Conservation (phyloP, 2,113 vertebrate genomes). For the Centropus bengalensis region DNA sequence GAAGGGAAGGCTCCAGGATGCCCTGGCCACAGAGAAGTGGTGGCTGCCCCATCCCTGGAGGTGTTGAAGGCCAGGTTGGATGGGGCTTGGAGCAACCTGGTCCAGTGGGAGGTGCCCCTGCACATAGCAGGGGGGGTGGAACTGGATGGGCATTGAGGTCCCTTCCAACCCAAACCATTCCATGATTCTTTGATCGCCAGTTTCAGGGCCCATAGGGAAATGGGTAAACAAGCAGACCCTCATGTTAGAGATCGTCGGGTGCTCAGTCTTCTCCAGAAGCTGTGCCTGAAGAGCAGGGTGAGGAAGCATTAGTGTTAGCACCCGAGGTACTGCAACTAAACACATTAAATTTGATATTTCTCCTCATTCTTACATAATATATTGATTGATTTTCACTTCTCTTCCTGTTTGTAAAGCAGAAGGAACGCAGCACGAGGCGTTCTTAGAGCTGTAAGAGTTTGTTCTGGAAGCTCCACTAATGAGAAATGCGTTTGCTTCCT, state of each 20-base stretch:
- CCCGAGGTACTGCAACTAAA: background rate
- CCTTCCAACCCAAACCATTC: no score
- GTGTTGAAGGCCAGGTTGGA: no score
- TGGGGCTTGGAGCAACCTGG: no score
- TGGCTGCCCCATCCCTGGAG: no score
- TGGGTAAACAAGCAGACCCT: background rate
- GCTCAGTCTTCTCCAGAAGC: background rate
- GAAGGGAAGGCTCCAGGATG: no score
- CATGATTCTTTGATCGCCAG: background rate
- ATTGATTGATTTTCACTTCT: background rate
- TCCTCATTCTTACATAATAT: background rate
- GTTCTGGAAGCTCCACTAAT: conserved; percentile 18
- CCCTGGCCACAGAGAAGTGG: no score
- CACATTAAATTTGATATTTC: background rate
- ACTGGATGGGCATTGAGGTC: no score
- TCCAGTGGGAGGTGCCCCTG: no score
- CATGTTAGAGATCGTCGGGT: background rate
- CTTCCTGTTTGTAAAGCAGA: background rate
- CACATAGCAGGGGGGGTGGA: no score
- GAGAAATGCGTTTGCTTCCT: conserved; percentile 37
- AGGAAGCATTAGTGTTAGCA: background rate
- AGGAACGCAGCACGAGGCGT: background rate
- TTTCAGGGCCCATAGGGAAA: background rate
- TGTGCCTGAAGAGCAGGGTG: background rate
- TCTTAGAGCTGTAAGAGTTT: background rate